These are phyloP conservation scores for Spea multiplicata DNA, from an alignment of 2,113 vertebrate genomes.

Conservation along the genomic window DNA sequence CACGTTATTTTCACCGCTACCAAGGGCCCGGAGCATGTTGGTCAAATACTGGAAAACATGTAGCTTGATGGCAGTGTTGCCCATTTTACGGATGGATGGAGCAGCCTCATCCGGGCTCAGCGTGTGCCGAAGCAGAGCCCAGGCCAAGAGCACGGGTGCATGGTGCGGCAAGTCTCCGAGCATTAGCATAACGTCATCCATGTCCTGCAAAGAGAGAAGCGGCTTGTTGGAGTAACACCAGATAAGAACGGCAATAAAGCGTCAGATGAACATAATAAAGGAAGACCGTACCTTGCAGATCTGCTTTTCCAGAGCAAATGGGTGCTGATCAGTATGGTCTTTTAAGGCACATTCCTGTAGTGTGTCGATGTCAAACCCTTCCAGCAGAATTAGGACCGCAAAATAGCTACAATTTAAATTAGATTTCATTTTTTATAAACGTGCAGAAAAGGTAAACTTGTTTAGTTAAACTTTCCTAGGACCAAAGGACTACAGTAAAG, in stretches of 20 bases:
- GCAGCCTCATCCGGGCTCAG: conserved; percentile 79
- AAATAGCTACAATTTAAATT: conserved; percentile 74
- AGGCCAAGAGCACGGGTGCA: conserved; percentile 85
- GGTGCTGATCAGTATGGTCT: conserved; percentile 84
- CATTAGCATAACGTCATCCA: conserved; percentile 86
- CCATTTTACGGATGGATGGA: conserved; percentile 76
- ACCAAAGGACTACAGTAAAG: no score
- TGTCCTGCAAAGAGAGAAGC: conserved; percentile 69
- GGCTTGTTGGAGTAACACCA: not conserved
- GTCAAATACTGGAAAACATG: conserved; percentile 90
- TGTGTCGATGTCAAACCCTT: conserved; percentile 96
- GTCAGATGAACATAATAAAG: not conserved
- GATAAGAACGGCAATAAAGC: conserved; percentile 9
- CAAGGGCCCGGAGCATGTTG: conserved; percentile 79
- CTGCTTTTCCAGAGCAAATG: conserved; percentile 71
- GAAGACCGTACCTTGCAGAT: conserved; percentile 76
- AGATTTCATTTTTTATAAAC: no score
- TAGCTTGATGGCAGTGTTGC: conserved; percentile 86
- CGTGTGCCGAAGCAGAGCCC: conserved; percentile 92
- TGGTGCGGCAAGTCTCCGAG: conserved; percentile 90
- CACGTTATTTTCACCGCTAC: conserved; percentile 87
- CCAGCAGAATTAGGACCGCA: conserved; percentile 89
- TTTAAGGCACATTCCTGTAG: conserved; percentile 90
- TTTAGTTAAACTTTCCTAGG: not conserved
- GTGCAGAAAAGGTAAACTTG: not conserved